Evolutionary conservation across 2,113 vertebrate species (phyloP), one percentile per base, ranked within the genome.

Genomic region (Mionectes macconnelli): DNA sequence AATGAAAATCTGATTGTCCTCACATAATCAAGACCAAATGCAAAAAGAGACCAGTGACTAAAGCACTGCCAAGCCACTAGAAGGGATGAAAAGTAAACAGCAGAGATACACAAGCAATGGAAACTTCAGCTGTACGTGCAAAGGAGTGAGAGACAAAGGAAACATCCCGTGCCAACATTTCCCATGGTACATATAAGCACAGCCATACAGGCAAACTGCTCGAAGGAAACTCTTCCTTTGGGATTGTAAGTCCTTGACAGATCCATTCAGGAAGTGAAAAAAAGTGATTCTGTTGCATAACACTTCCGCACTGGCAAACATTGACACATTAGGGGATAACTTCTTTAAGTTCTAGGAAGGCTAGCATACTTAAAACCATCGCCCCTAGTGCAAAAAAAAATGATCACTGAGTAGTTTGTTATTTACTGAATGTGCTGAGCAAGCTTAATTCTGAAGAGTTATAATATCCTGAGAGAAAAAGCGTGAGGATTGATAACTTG

Each of bases 51-150:
- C 64, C 84, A 96, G 87, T 21, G 56, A 97, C 87, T 98, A 90
- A 96, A 95, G 93, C 94, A 75, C 31, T 94, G 97, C 97, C 97
- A 97, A 98, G 97, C 84, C 95, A 94, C 94, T 33, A 72, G 90
- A 97, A 76, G 56, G 97, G 95, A 94, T 45, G 57, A 87, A 95
- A 95, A 97, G 89, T 80, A 95, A 98, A 96, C 64, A 96, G 75
- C 52, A 91, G 40, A 92, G 74, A 96, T 86, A 77, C 3, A 91
- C 80, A 70, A 97, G 79, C 37, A 95, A 97, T 23, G 84, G 96
- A 94, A 97, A 96, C 42, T 94, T 82, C 5, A 88, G 95, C 68
- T 79, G 89, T 68, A 77, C 84, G 75, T 91, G 68, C 89, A 93
- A 95, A 47, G 68, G 42, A 87, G 56, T 4, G 14, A 90, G 15